Base-by-base conservation (phyloP, 2,113 vertebrate species). In the Onychostruthus taczanowskii region DNA sequence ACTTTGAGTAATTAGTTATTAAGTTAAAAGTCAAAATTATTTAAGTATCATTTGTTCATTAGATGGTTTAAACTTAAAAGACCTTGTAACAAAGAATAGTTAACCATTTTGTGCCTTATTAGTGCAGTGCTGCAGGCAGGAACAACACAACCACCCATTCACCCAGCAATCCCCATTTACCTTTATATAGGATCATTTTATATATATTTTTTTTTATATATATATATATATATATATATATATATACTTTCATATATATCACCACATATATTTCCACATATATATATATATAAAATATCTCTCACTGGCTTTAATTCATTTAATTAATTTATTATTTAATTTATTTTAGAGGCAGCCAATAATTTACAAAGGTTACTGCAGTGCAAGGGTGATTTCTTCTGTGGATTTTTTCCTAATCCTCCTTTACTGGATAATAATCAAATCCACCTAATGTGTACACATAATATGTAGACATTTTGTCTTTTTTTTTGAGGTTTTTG, bases 131-230 rank as follows among this genome's bases (percentile, higher is more conserved):
- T 17, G 26, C n/a, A 59, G n/a, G n/a, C 11, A 16, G 15, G 26
- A 69, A 9, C 22, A 56, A 7, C 28, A 18, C 19, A 56, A 19
- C 16, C 1, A 1, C 44, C 15, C 7, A 0, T 67, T 77, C 52
- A 43, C 64, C 21, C 16, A 50, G 49, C 56, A 84, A 12, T 87
- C 52, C 26, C 6, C 0, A 59, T 84, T 77, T n/a, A 37, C 69
- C 80, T 91, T 41, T 41, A 41, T 41, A 41, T 41, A 41, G 39
- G 39, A 41, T 41, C 12, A 41, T 41, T 41, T 41, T 12, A 41
- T 41, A 41, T 41, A 41, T 41, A 41, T 41, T 13, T 41, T 13
- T 39, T 39, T 39, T 5, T 39, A 39, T 39, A 39, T 39, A 39
- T 39, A 9, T 41, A 11, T 39, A 11, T 41, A 41, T 41, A 13